Conservation (phyloP, 2,797 vertebrate genomes). For the Myripristis murdjan region DNA sequence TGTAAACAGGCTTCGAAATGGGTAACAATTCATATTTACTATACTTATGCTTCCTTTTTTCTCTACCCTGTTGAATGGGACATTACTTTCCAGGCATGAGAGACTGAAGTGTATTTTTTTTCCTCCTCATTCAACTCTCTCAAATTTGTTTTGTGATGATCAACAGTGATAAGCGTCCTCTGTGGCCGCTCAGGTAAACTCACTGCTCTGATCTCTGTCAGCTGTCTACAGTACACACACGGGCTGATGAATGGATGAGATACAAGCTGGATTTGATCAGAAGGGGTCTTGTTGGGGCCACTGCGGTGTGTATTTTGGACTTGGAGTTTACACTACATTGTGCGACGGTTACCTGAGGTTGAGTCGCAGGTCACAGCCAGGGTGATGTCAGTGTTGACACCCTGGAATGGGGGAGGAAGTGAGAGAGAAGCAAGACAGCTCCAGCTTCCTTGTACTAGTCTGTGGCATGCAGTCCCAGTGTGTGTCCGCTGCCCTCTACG, state of each 20-base stretch:
- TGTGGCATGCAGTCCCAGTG: background rate
- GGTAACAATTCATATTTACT: background rate
- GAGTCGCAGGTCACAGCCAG: background rate
- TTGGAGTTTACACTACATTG: background rate
- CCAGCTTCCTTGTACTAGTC: background rate
- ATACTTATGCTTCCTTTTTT: background rate
- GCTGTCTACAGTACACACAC: background rate
- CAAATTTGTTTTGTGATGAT: conserved; percentile 7
- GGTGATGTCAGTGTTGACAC: background rate
- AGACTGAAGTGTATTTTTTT: background rate
- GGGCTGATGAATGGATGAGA: background rate
- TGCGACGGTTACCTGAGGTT: background rate
- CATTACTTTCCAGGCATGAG: background rate
- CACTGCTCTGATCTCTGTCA: conserved; percentile 1
- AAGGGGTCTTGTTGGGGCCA: background rate
- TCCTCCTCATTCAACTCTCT: background rate
- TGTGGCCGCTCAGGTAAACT: conserved; percentile 1
- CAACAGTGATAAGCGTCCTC: conserved; percentile 11
- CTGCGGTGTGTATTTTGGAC: background rate
- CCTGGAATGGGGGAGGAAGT: background rate
- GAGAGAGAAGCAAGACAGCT: background rate
- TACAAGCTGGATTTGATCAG: background rate
- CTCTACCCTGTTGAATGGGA: background rate
- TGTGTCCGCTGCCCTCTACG: background rate
- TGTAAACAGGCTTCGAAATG: background rate